These are phyloP conservation scores for Brachionus asplanchnoidis DNA, from an alignment of 1,140 invertebrate species.

Conservation along the genomic window DNA sequence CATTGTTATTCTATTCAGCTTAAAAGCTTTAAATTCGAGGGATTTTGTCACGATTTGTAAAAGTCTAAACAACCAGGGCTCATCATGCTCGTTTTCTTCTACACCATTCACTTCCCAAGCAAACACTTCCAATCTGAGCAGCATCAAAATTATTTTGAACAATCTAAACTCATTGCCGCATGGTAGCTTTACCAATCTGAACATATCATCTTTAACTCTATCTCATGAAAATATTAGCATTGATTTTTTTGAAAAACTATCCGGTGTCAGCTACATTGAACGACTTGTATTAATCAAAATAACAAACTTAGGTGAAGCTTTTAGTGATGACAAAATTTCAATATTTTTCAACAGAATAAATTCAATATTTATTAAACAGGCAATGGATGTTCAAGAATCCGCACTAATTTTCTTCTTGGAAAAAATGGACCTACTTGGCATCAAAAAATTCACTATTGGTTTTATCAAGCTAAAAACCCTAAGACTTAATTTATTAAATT, in stretches of 20 bases:
- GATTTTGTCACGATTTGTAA: not conserved
- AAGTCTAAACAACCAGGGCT: not conserved
- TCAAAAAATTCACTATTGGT: not conserved
- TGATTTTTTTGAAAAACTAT: not conserved
- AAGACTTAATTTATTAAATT: not conserved
- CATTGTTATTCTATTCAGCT: not conserved
- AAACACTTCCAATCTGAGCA: not conserved
- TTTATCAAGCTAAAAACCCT: not conserved
- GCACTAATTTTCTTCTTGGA: not conserved
- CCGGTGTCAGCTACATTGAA: not conserved
- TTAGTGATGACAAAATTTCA: not conserved
- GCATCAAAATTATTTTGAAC: not conserved
- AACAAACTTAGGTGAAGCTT: not conserved
- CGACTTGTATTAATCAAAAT: not conserved
- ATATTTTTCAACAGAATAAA: not conserved
- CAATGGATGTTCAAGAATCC: not conserved
- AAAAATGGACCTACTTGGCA: not conserved
- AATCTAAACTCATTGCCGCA: not conserved
- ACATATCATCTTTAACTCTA: not conserved
- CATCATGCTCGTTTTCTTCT: not conserved
- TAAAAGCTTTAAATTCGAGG: not conserved
- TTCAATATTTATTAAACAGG: not conserved
- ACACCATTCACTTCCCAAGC: not conserved
- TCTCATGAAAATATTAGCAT: not conserved
- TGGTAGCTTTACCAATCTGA: not conserved